A percentile compares a stretch with the other conserved stretches of the same genome.
Evolutionary conservation across 1,140 invertebrate genomes (phyloP).

Genomic region (Drosophila oshimai): DNA sequence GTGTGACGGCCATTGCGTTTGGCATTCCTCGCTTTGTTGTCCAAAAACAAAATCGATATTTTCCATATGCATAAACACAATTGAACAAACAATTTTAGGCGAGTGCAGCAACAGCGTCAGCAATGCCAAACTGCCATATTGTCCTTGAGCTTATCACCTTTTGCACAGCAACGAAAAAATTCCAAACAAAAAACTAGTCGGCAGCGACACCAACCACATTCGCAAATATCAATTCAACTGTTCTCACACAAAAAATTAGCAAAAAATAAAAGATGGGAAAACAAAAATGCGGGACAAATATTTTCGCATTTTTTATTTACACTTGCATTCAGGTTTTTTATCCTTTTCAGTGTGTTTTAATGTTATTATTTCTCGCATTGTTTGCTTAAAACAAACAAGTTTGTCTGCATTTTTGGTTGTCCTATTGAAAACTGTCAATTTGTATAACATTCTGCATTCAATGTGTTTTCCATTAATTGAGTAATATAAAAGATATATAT

Average conservation of each 20-base stretch:
- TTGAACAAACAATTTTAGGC: conserved; percentile 62
- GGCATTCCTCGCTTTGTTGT: conserved; percentile 34
- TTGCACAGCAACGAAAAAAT: conserved; percentile 57
- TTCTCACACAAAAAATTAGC: conserved; percentile 16
- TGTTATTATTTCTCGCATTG: conserved; percentile 7
- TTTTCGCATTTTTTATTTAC: conserved; percentile 26
- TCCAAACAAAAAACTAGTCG: conserved; percentile 42
- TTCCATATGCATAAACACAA: conserved; percentile 67
- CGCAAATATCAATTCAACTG: conserved; percentile 55
- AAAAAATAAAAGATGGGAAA: conserved; percentile 20
- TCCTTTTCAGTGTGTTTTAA: neutral
- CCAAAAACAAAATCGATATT: conserved; percentile 64
- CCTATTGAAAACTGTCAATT: neutral
- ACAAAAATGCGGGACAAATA: conserved; percentile 33
- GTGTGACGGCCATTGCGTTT: neutral
- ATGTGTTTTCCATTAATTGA: neutral
- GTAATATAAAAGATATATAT: too few species aligned
- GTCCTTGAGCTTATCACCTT: conserved; percentile 75
- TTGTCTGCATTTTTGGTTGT: neutral
- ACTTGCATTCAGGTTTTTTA: conserved; percentile 10
- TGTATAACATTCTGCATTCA: neutral
- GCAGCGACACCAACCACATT: conserved; percentile 15
- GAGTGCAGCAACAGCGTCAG: conserved; percentile 19
- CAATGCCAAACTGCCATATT: conserved; percentile 62
- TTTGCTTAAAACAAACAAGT: neutral